Conservation (phyloP, 2,113 vertebrate genomes). For the Falcunculus frontatus region DNA sequence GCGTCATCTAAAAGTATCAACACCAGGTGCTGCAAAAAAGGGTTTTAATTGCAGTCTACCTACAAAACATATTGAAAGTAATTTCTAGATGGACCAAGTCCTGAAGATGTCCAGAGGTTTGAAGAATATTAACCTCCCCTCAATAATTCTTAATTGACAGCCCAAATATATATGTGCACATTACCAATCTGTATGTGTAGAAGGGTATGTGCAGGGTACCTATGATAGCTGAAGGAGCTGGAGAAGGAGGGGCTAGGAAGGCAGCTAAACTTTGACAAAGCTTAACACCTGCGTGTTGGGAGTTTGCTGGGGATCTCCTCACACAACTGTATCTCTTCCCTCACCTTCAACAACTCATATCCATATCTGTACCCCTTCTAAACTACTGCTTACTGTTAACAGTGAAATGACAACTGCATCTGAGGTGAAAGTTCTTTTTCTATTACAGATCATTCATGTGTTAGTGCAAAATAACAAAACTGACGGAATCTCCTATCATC, state of each 20-base stretch:
- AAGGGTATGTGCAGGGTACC: background rate
- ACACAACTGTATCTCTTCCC: background rate
- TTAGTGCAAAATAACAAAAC: background rate
- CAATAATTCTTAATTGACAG: background rate
- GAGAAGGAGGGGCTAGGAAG: background rate
- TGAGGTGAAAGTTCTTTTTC: background rate
- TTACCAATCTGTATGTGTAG: background rate
- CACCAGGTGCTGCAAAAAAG: background rate
- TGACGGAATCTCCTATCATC: background rate
- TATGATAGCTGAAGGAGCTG: background rate
- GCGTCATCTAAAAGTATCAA: background rate
- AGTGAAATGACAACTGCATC: background rate
- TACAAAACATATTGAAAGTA: background rate
- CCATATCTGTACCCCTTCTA: background rate
- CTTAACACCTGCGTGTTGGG: background rate
- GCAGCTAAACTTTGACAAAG: background rate
- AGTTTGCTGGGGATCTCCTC: background rate
- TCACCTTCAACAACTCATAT: background rate
- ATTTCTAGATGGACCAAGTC: background rate
- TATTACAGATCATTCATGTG: background rate
- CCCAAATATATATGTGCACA: background rate
- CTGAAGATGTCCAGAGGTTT: background rate
- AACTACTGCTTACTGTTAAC: background rate
- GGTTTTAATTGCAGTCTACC: background rate
- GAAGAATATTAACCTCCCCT: background rate